Percentiles rank a stretch among this genome's conserved stretches.
Conservation (phyloP, 2,113 vertebrate species). For the Notothenia coriiceps region DNA sequence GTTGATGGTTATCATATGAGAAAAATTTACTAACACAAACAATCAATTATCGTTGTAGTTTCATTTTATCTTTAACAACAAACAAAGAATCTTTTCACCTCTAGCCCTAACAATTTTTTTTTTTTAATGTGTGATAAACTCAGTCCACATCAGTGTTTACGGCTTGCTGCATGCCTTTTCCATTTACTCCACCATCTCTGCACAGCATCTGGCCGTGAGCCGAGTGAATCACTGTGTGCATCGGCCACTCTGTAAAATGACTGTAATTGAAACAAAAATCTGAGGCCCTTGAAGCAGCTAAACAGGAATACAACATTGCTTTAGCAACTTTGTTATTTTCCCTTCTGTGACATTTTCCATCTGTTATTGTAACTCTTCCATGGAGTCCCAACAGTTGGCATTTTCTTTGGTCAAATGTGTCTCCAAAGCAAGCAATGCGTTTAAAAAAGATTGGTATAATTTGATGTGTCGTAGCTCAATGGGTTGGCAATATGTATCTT, state of each 20-base stretch:
- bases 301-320: constrained; percentile 8
- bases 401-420: neutral
- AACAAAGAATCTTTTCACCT: neutral
- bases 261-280: constrained; percentile 20
- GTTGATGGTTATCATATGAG: too few relatives aligned
- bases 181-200: neutral
- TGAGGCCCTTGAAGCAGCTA: constrained; percentile 2
- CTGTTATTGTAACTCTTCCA: neutral
- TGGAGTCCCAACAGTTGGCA: neutral
- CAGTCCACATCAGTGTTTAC: neutral
- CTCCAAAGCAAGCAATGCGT: neutral
- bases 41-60: neutral
- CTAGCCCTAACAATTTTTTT: neutral
- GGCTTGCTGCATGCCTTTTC: neutral
- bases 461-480: neutral
- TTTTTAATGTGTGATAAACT: neutral
- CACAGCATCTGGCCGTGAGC: neutral
- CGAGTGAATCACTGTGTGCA: constrained; percentile 11
- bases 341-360: constrained; percentile 19
- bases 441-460: neutral
- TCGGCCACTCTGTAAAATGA: neutral
- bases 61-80: neutral
- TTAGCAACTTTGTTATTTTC: constrained; percentile 15
- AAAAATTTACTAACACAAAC: neutral
- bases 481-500: neutral